Base-by-base conservation (phyloP, 2,888 invertebrate genomes). In the Malthinus flaveolus region DNA sequence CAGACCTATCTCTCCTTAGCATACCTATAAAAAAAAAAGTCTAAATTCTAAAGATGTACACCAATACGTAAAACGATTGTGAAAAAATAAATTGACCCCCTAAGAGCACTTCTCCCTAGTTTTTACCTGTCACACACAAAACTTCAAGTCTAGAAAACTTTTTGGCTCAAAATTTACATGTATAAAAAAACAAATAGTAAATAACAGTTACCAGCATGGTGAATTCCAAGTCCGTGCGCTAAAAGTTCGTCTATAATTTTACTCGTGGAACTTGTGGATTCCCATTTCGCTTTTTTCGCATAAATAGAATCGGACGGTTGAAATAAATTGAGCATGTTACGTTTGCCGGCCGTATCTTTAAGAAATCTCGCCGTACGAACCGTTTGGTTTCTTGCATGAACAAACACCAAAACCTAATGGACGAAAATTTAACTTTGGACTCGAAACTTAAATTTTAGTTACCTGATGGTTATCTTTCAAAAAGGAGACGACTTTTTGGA, bases 311-410 rank as follows among this genome's bases (percentile, higher is more conserved):
- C 81, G 33, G 87, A 85, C 45, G 88, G 87, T 66, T 85, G 81
- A 67, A 95, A 95, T 8, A 85, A 68, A 11, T 87, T 83, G 1
- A 87, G 79, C 7, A 91, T 87, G 0, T 88, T 89, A 65, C 88
- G 87, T 70, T 89, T 86, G 49, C 87, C 84, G 0, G 96, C 95
- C 61, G 90, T 77, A 68, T 97, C 95, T 59, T 90, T 87, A 1
- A 99, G 78, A 1, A 88, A 84, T 68, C 88, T 88, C 0, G 97
- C 98, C 0, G 95, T 93, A 52, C 90, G 85, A 32, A 93, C 89
- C 0, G 99, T 99, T 7, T 96, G 95, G 82, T 97, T 98, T 23
- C 99, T 85, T 0, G 98, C 96, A 78, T 99, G 98, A 0, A 99
- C 98, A 78, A 99, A 99, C 0, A 99, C 95, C 95, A 99, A 96